Conservation (phyloP, 2,888 invertebrate genomes). For the Ophion slaviceki region DNA sequence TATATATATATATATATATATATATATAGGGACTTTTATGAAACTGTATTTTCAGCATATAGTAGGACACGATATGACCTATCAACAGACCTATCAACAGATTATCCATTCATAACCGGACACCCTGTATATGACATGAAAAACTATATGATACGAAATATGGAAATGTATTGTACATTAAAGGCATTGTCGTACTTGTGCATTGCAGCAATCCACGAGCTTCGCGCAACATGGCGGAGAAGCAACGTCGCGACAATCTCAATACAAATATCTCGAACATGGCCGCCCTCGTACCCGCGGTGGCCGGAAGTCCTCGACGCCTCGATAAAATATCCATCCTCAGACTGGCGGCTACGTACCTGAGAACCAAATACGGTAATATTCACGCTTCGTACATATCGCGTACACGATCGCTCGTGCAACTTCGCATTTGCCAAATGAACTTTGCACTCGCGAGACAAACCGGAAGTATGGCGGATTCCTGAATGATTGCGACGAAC, state of each 20-base stretch:
- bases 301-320: slow-evolving; percentile 91
- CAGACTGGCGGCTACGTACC: slow-evolving; percentile 93
- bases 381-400: background rate
- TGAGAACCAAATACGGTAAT: slow-evolving; percentile 90
- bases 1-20: no score
- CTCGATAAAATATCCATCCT: slow-evolving; percentile 96
- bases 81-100: no score
- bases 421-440: no score
- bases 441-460: no score
- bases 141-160: background rate
- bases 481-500: no score
- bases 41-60: no score
- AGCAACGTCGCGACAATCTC: slow-evolving; percentile 94
- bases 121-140: no score
- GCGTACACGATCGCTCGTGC: no score
- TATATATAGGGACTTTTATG: no score
- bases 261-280: slow-evolving; percentile 94
- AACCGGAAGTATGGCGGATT: no score
- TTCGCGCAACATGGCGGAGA: slow-evolving; percentile 95
- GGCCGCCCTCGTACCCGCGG: slow-evolving; percentile 92
- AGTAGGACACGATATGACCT: no score
- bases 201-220: slow-evolving; percentile 89
- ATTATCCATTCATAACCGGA: no score
- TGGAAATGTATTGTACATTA: background rate
- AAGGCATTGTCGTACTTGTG: slow-evolving; percentile 13